A percentile compares a stretch with the other conserved stretches of the same genome.
Conservation (phyloP, 1,140 invertebrate genomes). For the Monochamus saltuarius region DNA sequence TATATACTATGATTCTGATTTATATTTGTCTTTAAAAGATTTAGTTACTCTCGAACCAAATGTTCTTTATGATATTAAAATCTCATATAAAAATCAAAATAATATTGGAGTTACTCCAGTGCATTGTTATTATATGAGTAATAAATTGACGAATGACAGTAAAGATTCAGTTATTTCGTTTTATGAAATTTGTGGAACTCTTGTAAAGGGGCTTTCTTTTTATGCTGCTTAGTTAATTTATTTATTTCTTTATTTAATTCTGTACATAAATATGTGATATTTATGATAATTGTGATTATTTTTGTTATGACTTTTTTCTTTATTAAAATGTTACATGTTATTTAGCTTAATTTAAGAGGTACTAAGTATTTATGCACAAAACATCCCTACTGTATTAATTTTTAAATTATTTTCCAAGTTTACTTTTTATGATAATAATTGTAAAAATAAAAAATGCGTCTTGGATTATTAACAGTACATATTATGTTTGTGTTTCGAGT, state of each 20-base stretch:
- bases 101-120: slow-evolving; percentile 22
- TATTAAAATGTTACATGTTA: neutral
- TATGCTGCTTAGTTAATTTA: slow-evolving; percentile 36
- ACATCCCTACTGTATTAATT: no score
- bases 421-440: no score
- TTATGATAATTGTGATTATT: neutral
- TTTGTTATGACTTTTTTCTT: neutral
- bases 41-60: slow-evolving; percentile 30
- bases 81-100: slow-evolving; percentile 35
- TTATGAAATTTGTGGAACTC: slow-evolving; percentile 37
- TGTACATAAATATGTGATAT: neutral
- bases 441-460: no score
- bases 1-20: slow-evolving; percentile 32
- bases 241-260: neutral
- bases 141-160: slow-evolving; percentile 30
- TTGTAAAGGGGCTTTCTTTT: slow-evolving; percentile 44
- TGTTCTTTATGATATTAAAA: slow-evolving; percentile 38
- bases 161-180: slow-evolving; percentile 29
- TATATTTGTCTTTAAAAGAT: slow-evolving; percentile 34
- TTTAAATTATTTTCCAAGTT: no score
- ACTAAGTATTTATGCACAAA: no score
- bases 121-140: slow-evolving; percentile 40
- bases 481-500: no score
- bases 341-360: no score
- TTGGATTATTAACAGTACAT: no score